Percentiles rank a stretch among this genome's conserved stretches.
These are phyloP conservation scores for Lithosia quadra DNA, from an alignment of 2,888 invertebrate species.

Conservation along the genomic window DNA sequence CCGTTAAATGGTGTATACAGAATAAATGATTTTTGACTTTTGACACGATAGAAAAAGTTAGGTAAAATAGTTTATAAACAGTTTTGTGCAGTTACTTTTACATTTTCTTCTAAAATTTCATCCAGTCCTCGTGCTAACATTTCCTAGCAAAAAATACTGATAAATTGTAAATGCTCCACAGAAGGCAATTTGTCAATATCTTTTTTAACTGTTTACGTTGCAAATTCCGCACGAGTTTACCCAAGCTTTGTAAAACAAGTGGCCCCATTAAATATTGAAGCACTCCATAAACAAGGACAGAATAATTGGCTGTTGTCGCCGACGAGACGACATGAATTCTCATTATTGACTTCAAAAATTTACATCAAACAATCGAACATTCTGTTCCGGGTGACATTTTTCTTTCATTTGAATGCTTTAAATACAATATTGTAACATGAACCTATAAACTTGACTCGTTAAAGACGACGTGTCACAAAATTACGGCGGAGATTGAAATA, in stretches of 20 bases:
- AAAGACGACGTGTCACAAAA: no score
- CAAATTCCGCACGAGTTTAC: background rate
- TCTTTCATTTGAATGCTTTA: background rate
- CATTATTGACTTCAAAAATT: conserved; percentile 9
- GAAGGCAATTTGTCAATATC: conserved; percentile 9
- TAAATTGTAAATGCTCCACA: background rate
- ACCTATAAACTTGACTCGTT: no score
- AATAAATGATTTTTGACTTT: no score
- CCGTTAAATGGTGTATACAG: no score
- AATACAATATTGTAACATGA: background rate
- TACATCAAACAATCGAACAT: background rate
- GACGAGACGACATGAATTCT: conserved; percentile 2
- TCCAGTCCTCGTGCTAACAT: background rate
- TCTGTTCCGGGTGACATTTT: background rate
- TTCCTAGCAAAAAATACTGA: background rate
- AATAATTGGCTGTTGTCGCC: conserved; percentile 16
- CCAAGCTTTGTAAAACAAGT: conserved; percentile 3
- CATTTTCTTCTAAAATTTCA: background rate
- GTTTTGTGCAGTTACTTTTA: background rate
- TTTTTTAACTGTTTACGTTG: conserved; percentile 13
- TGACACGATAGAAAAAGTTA: no score
- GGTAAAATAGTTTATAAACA: background rate
- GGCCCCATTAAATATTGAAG: conserved; percentile 4
- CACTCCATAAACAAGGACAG: background rate
- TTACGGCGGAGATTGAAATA: no score